These are phyloP conservation scores for Falco novaeseelandiae DNA, from an alignment of 2,797 vertebrate genomes.

Conservation along the genomic window DNA sequence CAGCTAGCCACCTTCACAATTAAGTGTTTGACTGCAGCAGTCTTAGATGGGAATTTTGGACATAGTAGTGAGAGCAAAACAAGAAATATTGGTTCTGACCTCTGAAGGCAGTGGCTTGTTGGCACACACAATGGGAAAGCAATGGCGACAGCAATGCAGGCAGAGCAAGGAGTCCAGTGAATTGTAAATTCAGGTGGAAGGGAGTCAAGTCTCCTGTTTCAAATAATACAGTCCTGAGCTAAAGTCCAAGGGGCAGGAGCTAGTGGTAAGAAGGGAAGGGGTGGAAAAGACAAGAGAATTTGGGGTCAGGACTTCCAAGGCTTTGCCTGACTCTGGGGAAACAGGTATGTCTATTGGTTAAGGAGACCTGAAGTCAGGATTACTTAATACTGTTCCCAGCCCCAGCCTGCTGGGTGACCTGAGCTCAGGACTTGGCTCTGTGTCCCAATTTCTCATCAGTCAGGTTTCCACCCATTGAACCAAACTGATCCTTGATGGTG, in stretches of 20 bases:
- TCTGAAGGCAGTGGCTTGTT: neutral
- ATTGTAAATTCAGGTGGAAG: neutral
- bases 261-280: neutral
- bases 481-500: neutral
- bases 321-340: neutral
- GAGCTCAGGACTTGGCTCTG: neutral
- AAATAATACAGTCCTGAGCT: neutral
- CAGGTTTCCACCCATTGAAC: neutral
- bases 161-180: neutral
- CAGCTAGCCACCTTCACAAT: neutral
- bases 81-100: neutral
- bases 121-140: neutral
- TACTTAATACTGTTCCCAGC: neutral
- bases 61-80: neutral
- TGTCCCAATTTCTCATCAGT: neutral
- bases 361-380: neutral
- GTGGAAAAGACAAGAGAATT: neutral
- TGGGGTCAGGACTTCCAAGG: neutral
- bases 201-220: neutral
- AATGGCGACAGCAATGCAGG: rapidly evolving
- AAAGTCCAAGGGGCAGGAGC: neutral
- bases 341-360: neutral
- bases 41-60: neutral
- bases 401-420: neutral
- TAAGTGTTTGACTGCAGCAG: neutral